Conservation (phyloP, 2,888 invertebrate species). For the Sarcophaga caerulescens region DNA sequence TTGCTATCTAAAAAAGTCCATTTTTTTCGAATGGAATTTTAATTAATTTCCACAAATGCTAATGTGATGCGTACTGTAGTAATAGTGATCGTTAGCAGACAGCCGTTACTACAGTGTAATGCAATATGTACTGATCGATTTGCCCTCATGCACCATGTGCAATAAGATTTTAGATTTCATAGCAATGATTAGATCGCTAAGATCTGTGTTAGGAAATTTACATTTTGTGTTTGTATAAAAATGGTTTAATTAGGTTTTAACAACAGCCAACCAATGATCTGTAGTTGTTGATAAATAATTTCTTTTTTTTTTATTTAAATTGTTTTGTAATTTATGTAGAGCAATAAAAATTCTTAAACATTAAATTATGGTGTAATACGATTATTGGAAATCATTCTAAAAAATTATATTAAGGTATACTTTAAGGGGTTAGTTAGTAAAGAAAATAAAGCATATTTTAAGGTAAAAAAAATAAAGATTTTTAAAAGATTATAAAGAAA, state of each 20-base stretch:
- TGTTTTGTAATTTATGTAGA: neutral
- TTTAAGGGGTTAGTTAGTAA: no score
- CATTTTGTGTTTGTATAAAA: conserved; percentile 41
- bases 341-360: no score
- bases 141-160: no score
- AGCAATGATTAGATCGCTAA: conserved; percentile 37
- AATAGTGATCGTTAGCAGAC: neutral
- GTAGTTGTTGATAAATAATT: neutral
- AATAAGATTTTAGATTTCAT: conserved; percentile 8
- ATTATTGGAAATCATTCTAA: no score
- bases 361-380: no score
- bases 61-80: conserved; percentile 26
- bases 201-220: conserved; percentile 29
- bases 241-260: conserved; percentile 51
- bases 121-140: neutral
- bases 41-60: conserved; percentile 68
- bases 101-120: no score
- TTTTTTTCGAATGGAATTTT: conserved; percentile 63
- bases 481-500: no score
- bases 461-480: no score
- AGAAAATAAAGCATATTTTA: no score
- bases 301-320: neutral
- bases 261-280: neutral
- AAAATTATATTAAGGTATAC: no score
- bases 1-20: conserved; percentile 62